Evolutionary conservation across 2,113 vertebrate genomes (phyloP), one percentile per base, ranked within the genome.

Genomic region (Cyanistes caeruleus): DNA sequence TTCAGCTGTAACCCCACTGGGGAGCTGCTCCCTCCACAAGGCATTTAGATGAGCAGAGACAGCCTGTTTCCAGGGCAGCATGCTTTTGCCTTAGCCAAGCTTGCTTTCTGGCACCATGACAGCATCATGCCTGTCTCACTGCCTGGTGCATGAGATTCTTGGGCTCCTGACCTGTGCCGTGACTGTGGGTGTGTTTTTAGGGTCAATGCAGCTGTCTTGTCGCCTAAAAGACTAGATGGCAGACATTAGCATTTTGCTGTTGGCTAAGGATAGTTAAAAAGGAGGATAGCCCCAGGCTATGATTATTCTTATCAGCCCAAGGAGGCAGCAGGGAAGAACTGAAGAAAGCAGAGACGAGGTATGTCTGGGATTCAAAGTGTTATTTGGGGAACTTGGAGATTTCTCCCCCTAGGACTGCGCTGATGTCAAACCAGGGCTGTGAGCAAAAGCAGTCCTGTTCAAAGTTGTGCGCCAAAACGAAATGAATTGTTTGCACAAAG

Each of bases 401-500:
- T 41, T 23, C 2, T 0, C 11, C 25, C 11, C 5, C 17, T 9
- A 22, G 44, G 44, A 27, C 23, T 72, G 49, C 1, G 3, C 33
- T 1, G 2, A 43, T 33, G 18, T 51, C 41, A 27, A 59, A 72
- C 7, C 21, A 43, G 51, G 35, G n/a, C 48, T 64, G 25, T 56
- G 51, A 51, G 35, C 0, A 3, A 60, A 43, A 22, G 35, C 20
- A 17, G 48, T 13, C 14, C 31, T 33, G 31, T 39, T 31, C 23
- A 5, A 16, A 20, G 12, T 10, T 3, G 10, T 4, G 14, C n/a
- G 15, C n/a, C 55, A 28, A 49, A 64, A 5, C 15, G 19, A 37
- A 68, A 6, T 0, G 1, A 77, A 13, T 24, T 2, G 0, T 5
- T 22, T 63, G 72, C 19, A 17, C 55, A 39, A 23, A 49, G 51